Percentiles rank a stretch among this genome's conserved stretches.
Evolutionary conservation across 2,888 invertebrate species (phyloP).

Genomic region (Chymomyza procnemis): DNA sequence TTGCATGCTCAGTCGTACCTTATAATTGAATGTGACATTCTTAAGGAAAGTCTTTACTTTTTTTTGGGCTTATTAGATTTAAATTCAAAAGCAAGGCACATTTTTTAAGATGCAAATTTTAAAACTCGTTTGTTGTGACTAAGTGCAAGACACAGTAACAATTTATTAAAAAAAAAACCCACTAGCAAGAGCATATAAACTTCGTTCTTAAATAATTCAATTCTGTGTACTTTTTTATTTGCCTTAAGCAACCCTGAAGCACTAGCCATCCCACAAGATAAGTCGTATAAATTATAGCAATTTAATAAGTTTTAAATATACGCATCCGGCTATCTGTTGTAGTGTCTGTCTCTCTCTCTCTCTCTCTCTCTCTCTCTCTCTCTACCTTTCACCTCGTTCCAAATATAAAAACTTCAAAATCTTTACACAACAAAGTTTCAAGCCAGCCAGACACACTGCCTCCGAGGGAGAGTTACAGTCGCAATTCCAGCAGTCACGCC

Average conservation of each 20-base stretch:
- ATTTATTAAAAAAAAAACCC: too few relatives aligned
- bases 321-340: conserved; percentile 60
- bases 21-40: too few relatives aligned
- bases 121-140: too few relatives aligned
- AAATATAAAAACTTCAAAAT: neutral
- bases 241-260: conserved; percentile 58
- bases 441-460: too few relatives aligned
- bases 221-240: conserved; percentile 26
- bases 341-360: neutral
- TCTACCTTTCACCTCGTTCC: neutral
- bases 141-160: too few relatives aligned
- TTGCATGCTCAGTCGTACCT: too few relatives aligned
- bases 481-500: conserved; percentile 9
- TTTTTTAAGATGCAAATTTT: too few relatives aligned
- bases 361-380: neutral
- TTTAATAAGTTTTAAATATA: conserved; percentile 77
- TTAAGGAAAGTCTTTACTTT: too few relatives aligned
- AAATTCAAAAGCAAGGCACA: too few relatives aligned
- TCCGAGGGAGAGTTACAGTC: neutral
- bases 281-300: conserved; percentile 77
- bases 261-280: conserved; percentile 57
- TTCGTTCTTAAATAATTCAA: neutral
- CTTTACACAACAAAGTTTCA: conserved; percentile 51
- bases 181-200: conserved; percentile 4
- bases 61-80: too few relatives aligned